phyloP scores from a whole-genome alignment of 2,888 invertebrate species.

The Perdita meconis region DNA sequence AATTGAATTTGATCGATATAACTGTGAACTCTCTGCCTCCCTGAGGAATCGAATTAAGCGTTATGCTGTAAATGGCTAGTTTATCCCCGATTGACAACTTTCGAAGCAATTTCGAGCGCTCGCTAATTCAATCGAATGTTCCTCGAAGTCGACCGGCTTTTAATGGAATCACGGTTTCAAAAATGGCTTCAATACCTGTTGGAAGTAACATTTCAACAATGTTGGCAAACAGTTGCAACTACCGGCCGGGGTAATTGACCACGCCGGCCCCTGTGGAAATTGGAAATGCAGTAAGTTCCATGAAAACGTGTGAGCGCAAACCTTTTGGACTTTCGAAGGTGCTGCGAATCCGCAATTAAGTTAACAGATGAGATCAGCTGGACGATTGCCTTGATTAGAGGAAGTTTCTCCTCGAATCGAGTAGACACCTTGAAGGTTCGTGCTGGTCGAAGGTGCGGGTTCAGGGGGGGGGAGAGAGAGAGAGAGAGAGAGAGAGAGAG shows the following conservation, averaged over 20 bases:
- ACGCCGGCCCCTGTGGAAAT: background rate
- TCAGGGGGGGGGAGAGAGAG: no score
- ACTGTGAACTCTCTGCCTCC: conserved; percentile 10
- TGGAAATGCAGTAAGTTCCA: no score
- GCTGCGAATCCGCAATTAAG: conserved; percentile 17
- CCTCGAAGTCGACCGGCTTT: conserved; percentile 2
- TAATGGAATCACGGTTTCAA: background rate
- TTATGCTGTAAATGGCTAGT: conserved; percentile 33
- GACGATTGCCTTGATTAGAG: conserved; percentile 46
- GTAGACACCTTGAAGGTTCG: conserved; percentile 40
- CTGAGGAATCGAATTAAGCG: conserved; percentile 13
- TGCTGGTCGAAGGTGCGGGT: background rate
- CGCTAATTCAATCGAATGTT: conserved; percentile 28
- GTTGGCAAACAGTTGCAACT: no score
- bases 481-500: background rate
- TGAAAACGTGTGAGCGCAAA: background rate
- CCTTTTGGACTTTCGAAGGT: conserved; percentile 1
- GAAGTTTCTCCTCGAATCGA: conserved; percentile 33
- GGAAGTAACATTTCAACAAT: no score
- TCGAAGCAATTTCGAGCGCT: background rate
- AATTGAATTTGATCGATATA: conserved; percentile 22
- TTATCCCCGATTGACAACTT: conserved; percentile 24
- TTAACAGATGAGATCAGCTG: conserved; percentile 26
- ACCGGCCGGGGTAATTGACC: background rate
- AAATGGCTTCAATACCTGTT: no score